Conservation (phyloP, 2,797 vertebrate species). For the Siniperca scherzeri region DNA sequence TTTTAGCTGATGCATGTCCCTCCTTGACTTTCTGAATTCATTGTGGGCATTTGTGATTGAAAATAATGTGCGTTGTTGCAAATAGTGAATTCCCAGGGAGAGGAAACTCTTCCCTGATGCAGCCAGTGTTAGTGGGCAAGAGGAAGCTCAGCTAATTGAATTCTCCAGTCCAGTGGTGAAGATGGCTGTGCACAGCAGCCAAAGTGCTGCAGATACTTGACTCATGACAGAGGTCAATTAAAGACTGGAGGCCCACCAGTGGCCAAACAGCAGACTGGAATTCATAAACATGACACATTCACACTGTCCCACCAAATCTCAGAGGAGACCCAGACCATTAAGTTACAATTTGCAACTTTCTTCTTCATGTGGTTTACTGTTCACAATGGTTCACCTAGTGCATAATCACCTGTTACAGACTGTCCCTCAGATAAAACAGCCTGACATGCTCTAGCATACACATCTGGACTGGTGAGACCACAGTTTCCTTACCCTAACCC, state of each 20-base stretch:
- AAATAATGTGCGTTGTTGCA: constrained; percentile 56
- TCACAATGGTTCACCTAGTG: not conserved
- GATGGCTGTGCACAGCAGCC: constrained; percentile 13
- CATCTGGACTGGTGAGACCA: no score
- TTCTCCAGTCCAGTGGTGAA: constrained; percentile 56
- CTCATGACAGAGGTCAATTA: constrained; percentile 56
- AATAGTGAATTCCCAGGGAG: constrained; percentile 38
- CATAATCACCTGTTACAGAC: no score
- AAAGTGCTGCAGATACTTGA: constrained; percentile 49
- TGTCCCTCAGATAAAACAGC: no score
- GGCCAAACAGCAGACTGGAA: constrained; percentile 24
- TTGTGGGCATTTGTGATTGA: constrained; percentile 49
- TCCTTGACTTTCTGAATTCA: constrained; percentile 44
- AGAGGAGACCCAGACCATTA: not conserved
- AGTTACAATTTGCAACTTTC: not conserved
- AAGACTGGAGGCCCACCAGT: constrained; percentile 27
- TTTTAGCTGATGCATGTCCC: constrained; percentile 39
- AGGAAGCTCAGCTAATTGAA: constrained; percentile 58
- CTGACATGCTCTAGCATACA: no score
- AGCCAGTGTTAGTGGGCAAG: constrained; percentile 24
- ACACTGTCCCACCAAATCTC: not conserved
- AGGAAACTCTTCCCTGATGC: constrained; percentile 29
- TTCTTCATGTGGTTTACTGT: not conserved
- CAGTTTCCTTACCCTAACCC: no score
- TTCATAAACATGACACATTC: constrained; percentile 12